phyloP scores from a whole-genome alignment of 92 coral and sea anemone species.

The Bergia sp. region DNA sequence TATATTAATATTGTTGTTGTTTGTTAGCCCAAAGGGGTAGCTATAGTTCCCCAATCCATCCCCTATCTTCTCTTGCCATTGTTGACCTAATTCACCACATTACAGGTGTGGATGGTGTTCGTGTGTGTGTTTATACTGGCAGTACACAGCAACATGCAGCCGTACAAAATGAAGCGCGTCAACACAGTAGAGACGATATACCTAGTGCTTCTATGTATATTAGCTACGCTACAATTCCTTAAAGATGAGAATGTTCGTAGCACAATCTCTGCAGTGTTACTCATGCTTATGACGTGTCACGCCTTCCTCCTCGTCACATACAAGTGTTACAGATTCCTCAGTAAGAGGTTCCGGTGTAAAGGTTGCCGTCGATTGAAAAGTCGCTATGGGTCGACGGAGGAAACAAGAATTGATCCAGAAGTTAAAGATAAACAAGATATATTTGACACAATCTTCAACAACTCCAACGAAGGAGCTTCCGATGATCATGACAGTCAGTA shows the following conservation, averaged over 20 bases:
- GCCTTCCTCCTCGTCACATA: constrained; percentile 37
- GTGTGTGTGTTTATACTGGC: constrained; percentile 64
- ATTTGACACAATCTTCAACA: constrained; percentile 62
- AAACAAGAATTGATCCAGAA: constrained; percentile 47
- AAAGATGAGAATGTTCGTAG: constrained; percentile 48
- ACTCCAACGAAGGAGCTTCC: constrained; percentile 14
- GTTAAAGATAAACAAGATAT: constrained; percentile 47
- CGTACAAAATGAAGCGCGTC: constrained; percentile 72
- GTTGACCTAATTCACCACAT: background rate
- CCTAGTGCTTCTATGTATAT: constrained; percentile 66
- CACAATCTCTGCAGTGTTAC: constrained; percentile 41
- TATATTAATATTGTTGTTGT: background rate
- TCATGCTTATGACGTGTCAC: constrained; percentile 61
- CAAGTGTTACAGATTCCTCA: constrained; percentile 60
- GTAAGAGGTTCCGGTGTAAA: constrained; percentile 39
- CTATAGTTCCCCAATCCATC: too few relatives aligned
- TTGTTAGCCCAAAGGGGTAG: background rate
- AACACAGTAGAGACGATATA: constrained; percentile 85
- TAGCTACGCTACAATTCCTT: constrained; percentile 71
- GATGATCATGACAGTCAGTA: background rate
- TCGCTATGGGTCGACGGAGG: constrained; percentile 64
- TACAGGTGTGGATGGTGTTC: constrained; percentile 75
- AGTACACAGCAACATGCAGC: constrained; percentile 89
- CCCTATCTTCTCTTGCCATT: background rate
- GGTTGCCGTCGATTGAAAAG: constrained; percentile 15